Base-by-base conservation (phyloP, 2,797 vertebrate genomes). In the Aplochiton taeniatus region DNA sequence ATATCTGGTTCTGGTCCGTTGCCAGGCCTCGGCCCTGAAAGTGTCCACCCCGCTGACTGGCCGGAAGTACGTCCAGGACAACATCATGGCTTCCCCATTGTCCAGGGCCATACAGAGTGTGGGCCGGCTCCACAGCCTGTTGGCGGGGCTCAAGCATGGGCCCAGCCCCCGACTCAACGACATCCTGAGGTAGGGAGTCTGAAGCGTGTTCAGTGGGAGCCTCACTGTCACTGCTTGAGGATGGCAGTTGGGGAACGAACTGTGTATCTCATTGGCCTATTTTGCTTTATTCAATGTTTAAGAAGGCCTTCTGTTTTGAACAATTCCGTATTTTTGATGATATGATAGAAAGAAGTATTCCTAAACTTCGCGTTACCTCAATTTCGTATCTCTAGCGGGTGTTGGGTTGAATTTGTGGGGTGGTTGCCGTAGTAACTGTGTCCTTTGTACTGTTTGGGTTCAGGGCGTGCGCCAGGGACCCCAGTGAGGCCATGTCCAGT, bases 401-500 rank as follows among this genome's bases (percentile, higher is more conserved):
- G 3, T 2, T 31, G 2, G 31, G 31, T 31, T 31, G 31, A 31
- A 3, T 31, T 31, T 31, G 31, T 31, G 31, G 31, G 31, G 31
- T 2, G 3, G 31, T 31, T 31, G 31, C 31, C 41, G 31, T 56
- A 0, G 31, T 48, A 19, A 60, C 18, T 3, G 58, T 47, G 7
- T 12, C 9, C 8, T 18, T 53, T 42, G 54, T 50, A n/a, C 16
- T 56, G 44, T 60, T 31, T 18, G 63, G 72, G 72, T 69, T 45
- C 77, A 98, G 96, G 74, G 64, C 89, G 0, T 98, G 95, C 86
- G 89, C 93, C 73, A 94, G 94, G 85, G 94, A 98, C 86, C 96
- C 96, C 67, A 93, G 92, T 68, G 88, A 94, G 58, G 79, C 92
- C 56, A 95, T 98, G 85, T 84, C 87, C 42, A 85, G 76, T 69